phyloP scores from a whole-genome alignment of 2,113 vertebrate species.

The Plestiodon gilberti region DNA sequence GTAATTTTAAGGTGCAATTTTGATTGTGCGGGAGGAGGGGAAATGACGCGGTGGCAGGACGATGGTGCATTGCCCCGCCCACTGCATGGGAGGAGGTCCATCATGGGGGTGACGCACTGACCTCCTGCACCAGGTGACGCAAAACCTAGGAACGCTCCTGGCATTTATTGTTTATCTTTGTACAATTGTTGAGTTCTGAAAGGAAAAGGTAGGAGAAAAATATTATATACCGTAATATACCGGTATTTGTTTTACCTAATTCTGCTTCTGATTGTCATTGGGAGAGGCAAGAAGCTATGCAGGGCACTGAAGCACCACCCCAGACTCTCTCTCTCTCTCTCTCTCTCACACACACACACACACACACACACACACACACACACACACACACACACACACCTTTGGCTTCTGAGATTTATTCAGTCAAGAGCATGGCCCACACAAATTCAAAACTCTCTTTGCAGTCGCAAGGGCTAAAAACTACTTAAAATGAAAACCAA shows the following conservation, averaged over 20 bases:
- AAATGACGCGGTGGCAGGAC: too few relatives aligned
- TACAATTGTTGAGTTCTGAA: too few relatives aligned
- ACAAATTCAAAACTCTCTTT: neutral
- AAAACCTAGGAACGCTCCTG: too few relatives aligned
- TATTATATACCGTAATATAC: neutral
- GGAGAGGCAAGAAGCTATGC: neutral
- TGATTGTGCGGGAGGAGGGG: too few relatives aligned
- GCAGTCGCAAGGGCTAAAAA: neutral
- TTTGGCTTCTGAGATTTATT: neutral
- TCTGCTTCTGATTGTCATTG: neutral
- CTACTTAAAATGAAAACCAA: neutral
- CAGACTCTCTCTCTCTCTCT: too few relatives aligned
- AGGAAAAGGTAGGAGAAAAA: too few relatives aligned
- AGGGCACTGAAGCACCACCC: neutral
- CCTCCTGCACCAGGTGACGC: too few relatives aligned
- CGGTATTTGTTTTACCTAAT: neutral
- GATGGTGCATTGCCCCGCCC: too few relatives aligned
- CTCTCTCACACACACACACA: neutral
- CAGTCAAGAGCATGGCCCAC: neutral
- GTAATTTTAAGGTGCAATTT: too few relatives aligned
- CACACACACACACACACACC: neutral
- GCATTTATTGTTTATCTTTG: too few relatives aligned
- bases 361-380: neutral
- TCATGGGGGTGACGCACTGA: too few relatives aligned
- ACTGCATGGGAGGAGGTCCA: too few relatives aligned